Evolutionary conservation across 2,113 vertebrate species (phyloP), one percentile per base, ranked within the genome.

Genomic region (Orientallactaga bullata): DNA sequence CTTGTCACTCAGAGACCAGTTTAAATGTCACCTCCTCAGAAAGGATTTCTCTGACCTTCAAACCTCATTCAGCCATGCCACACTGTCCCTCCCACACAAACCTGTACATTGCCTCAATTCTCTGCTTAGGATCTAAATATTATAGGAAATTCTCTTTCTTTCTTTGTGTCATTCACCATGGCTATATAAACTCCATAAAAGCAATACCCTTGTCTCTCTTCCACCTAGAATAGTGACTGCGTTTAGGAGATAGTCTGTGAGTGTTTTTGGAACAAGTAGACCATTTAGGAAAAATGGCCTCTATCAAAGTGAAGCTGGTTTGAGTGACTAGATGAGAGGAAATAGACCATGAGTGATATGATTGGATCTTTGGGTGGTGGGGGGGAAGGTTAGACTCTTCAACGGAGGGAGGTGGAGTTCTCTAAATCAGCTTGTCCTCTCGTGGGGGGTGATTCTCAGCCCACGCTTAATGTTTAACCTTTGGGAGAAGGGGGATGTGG

Each of bases 231-330:
- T 24, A 60, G 16, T 66, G 26, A 10, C 81, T 51, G 5, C 35
- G 55, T 5, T 77, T 84, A 93, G 71, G 21, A n/a, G 23, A 90
- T 37, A 71, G 5, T 81, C 51, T 32, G 18, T 32, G 47, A 86
- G 17, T 92, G 74, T 58, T 91, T 93, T 89, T 85, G n/a, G 23
- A 87, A 74, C 92, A 39, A 89, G 69, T 42, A 18, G 32, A 15
- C 3, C 60, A 71, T 24, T 74, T 81, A 7, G 28, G 65, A 87
- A 76, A 79, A 78, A 58, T 47, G 42, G 76, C 60, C 28, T 65
- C 55, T 24, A 24, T 30, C 63, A 51, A 83, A 82, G 82, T 47
- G 69, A 85, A 93, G 9, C 20, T 94, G 47, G 28, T 93, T 78
- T 55, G 21, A 79, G 37, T 42, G 28, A 69, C 21, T 42, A 2